Evolutionary conservation across 2,888 invertebrate species (phyloP).

Genomic region (Lycophotia porphyrea): DNA sequence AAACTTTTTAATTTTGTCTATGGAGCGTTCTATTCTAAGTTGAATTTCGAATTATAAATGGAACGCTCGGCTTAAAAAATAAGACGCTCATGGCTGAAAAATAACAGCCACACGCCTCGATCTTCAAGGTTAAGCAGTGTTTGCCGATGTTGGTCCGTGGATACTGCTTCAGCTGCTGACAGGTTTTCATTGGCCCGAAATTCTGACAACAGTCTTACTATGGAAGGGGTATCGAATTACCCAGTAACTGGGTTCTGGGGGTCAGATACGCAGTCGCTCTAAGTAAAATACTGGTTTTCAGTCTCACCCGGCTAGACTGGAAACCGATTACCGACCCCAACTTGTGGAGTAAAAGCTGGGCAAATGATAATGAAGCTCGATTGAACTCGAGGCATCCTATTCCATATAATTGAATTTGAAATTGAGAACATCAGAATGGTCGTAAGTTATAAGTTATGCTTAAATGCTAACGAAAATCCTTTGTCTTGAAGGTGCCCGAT

Average conservation of each 20-base stretch:
- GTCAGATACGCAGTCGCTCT: background rate
- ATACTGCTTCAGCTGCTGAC: too few species aligned
- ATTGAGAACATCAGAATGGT: slow-evolving; percentile 11
- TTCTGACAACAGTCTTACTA: background rate
- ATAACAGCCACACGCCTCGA: background rate
- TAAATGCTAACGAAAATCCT: slow-evolving; percentile 15
- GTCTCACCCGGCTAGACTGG: background rate
- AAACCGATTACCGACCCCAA: background rate
- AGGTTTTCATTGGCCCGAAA: background rate
- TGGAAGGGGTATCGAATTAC: background rate
- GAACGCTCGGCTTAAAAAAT: background rate
- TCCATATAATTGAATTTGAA: slow-evolving; percentile 40
- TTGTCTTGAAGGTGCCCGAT: slow-evolving; percentile 1
- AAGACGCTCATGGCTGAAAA: background rate
- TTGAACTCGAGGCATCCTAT: slow-evolving; percentile 10
- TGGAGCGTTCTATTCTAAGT: background rate
- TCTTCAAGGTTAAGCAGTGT: background rate
- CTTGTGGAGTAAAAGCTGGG: background rate
- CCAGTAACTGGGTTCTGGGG: background rate
- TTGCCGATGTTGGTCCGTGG: background rate
- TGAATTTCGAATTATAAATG: background rate
- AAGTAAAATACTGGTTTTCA: background rate
- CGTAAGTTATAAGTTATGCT: slow-evolving; percentile 4
- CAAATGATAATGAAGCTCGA: background rate
- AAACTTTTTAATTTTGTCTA: slow-evolving; percentile 19